Evolutionary conservation across 2,797 vertebrate genomes (phyloP).

Genomic region (Anniella stebbinsi): DNA sequence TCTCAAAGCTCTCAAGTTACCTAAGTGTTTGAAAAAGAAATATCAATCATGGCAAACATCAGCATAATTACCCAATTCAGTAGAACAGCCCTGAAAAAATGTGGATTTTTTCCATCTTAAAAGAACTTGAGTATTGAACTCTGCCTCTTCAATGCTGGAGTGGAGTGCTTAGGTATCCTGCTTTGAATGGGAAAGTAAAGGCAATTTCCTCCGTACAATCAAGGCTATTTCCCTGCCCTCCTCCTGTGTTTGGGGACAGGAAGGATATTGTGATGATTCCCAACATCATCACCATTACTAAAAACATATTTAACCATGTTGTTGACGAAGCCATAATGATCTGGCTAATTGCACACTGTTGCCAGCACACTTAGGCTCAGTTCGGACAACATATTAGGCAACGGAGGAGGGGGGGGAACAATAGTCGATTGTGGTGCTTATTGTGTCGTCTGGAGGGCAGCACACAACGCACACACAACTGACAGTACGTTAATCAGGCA

Average conservation of each 20-base stretch:
- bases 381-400: too few relatives aligned
- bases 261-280: neutral
- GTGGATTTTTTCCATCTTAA: neutral
- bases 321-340: too few relatives aligned
- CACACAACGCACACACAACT: too few relatives aligned
- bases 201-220: neutral
- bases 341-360: neutral
- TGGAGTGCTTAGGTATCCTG: neutral
- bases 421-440: too few relatives aligned
- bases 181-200: neutral
- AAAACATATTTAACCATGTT: neutral
- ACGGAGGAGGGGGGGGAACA: too few relatives aligned
- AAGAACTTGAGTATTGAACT: neutral
- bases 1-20: neutral
- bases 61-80: neutral
- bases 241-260: neutral
- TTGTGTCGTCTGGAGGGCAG: too few relatives aligned
- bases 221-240: neutral
- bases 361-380: neutral
- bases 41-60: neutral
- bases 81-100: neutral
- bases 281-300: neutral
- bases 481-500: too few relatives aligned
- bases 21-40: neutral
- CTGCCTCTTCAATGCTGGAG: neutral